Percentiles rank a stretch among this genome's conserved stretches.
Evolutionary conservation across 2,113 vertebrate genomes (phyloP).

Genomic region (Macaca nemestrina): DNA sequence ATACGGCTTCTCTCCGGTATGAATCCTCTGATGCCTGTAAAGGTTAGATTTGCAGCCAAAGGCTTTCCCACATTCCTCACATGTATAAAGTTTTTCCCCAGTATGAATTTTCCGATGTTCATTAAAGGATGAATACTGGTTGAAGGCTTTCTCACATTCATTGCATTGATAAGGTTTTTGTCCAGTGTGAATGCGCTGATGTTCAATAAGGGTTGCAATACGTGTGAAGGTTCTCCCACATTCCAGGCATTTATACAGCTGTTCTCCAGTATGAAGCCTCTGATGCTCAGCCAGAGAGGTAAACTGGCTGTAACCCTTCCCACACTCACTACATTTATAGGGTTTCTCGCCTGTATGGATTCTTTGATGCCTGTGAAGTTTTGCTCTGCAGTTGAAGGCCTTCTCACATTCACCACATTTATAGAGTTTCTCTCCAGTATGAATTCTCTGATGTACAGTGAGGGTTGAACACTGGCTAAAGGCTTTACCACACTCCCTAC

Average conservation of each 20-base stretch:
- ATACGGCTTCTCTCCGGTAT: constrained; percentile 71
- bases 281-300: constrained; percentile 69
- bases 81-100: constrained; percentile 62
- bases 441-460: constrained; percentile 72
- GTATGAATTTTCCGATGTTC: constrained; percentile 69
- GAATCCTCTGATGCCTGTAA: constrained; percentile 68
- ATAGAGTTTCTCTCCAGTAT: constrained; percentile 72
- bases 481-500: constrained; percentile 70
- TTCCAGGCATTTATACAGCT: constrained; percentile 63
- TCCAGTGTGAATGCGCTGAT: constrained; percentile 68
- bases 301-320: constrained; percentile 69
- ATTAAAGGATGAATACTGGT: constrained; percentile 66
- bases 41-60: constrained; percentile 75
- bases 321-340: constrained; percentile 63
- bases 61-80: constrained; percentile 66
- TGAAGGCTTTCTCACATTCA: constrained; percentile 68
- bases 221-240: constrained; percentile 70
- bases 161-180: constrained; percentile 67
- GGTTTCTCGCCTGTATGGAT: constrained; percentile 72
- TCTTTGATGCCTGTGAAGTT: constrained; percentile 66
- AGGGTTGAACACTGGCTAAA: constrained; percentile 74
- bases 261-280: constrained; percentile 65
- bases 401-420: constrained; percentile 71
- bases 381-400: constrained; percentile 72
- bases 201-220: constrained; percentile 61